These are phyloP conservation scores for Holcopasites calliopsidis DNA, from an alignment of 1,140 invertebrate genomes.

Conservation along the genomic window DNA sequence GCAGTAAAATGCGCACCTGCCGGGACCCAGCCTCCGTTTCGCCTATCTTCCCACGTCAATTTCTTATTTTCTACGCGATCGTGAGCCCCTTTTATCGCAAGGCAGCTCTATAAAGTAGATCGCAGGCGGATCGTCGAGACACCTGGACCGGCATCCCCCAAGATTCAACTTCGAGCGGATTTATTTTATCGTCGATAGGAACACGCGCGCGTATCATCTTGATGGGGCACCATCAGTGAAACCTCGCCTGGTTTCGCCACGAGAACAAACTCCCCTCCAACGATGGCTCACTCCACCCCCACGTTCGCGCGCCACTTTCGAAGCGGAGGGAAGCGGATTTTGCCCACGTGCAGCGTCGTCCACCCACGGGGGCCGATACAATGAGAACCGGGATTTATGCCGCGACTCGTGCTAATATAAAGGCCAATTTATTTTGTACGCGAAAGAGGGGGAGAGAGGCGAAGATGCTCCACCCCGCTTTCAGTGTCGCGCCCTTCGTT, in stretches of 20 bases:
- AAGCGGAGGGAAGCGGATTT: slow-evolving; percentile 61
- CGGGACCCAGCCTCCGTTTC: slow-evolving; percentile 12
- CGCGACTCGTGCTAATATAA: slow-evolving; percentile 72
- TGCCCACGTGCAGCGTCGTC: slow-evolving; percentile 66
- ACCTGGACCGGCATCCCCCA: slow-evolving; percentile 35
- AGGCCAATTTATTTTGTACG: slow-evolving; percentile 71
- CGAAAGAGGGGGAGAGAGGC: slow-evolving; percentile 14
- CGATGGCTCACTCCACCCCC: slow-evolving; percentile 43
- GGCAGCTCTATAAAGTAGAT: slow-evolving; percentile 42
- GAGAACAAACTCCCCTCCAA: not conserved
- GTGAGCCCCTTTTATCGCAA: slow-evolving; percentile 54
- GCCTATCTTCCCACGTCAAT: slow-evolving; percentile 24
- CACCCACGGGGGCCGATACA: slow-evolving; percentile 72
- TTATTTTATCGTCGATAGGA: slow-evolving; percentile 47
- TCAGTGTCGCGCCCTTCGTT: not conserved
- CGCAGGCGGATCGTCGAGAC: not conserved
- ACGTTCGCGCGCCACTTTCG: slow-evolving; percentile 55
- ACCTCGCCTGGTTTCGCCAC: not conserved
- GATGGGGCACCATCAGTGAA: not conserved
- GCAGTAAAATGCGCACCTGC: slow-evolving; percentile 46
- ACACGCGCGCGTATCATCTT: slow-evolving; percentile 30
- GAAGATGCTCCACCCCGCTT: slow-evolving; percentile 1
- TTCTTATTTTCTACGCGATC: slow-evolving; percentile 39
- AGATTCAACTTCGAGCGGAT: slow-evolving; percentile 38
- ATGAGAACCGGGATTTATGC: slow-evolving; percentile 73